Evolutionary conservation across 2,113 vertebrate species (phyloP), one percentile per base, ranked within the genome.

Genomic region (Anthoscopus minutus): DNA sequence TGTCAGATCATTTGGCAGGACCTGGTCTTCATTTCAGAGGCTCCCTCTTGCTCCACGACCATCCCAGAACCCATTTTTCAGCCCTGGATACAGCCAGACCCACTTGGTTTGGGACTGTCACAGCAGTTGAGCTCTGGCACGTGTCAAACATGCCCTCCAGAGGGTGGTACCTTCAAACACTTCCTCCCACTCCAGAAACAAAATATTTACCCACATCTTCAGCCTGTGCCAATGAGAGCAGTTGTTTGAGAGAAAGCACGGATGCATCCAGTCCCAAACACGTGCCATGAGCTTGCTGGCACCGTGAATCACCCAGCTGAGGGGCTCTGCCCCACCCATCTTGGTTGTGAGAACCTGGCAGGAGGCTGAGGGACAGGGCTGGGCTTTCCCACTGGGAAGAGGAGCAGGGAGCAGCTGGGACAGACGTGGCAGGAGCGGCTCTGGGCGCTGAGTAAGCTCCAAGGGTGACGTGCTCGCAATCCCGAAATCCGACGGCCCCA

Each of bases 401-500:
- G 92, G 66, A 54, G 62, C 37, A 20, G 77, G 18, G 79, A 86
- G 82, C 74, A 10, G 42, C 57, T 0, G 3, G 66, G 37, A 83
- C 27, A 23, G 72, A 84, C 1, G 13, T 1, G 3, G 66, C 69
- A 22, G 44, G 38, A 50, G 64, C 0, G 3, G 85, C 74, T 83
- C 83, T 1, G 1, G 60, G 17, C 38, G 94, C 91, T 94, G 91
- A 94, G 87, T 10, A 15, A 94, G 76, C 93, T 24, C 15, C 0
- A 0, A 25, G 48, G 66, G 38, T 4, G 78, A 83, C 0, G 10
- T 19, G 2, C 30, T 28, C 19, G 22, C 18, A 13, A 23, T 53
- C 21, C 45, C 28, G 2, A 11, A 8, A 24, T 3, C 30, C 0
- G 2, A 4, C 0, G 5, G 9, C 37, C 16, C 65, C 16, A 0